phyloP scores from a whole-genome alignment of 2,797 vertebrate genomes.

The Ctenopoma kingsleyae region DNA sequence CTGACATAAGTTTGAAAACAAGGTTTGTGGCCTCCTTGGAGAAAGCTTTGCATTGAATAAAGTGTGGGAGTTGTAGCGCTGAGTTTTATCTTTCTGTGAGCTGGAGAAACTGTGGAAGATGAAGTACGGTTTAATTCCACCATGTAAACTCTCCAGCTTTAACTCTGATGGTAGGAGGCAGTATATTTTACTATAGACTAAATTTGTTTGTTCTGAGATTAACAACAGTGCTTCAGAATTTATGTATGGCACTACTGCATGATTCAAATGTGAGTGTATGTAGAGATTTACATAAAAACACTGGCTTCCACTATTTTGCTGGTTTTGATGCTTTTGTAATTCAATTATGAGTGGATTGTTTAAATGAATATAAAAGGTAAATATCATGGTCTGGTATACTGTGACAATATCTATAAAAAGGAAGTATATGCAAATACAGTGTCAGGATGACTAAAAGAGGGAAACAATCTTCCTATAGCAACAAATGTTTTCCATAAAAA shows the following conservation, averaged over 20 bases:
- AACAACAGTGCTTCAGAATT: slow-evolving; percentile 24
- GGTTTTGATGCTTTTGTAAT: slow-evolving; percentile 37
- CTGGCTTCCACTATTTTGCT: slow-evolving; percentile 17
- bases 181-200: slow-evolving; percentile 24
- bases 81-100: slow-evolving; percentile 53
- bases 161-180: slow-evolving; percentile 18
- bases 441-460: slow-evolving; percentile 11
- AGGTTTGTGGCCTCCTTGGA: slow-evolving; percentile 63
- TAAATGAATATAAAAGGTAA: slow-evolving; percentile 25
- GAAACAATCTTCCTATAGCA: slow-evolving; percentile 4
- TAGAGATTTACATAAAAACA: slow-evolving; percentile 38
- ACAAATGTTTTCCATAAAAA: slow-evolving; percentile 23
- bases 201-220: slow-evolving; percentile 32
- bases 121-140: slow-evolving; percentile 49
- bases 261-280: slow-evolving; percentile 23
- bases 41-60: slow-evolving; percentile 57
- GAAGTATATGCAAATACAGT: not conserved
- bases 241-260: not conserved
- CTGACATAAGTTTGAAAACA: slow-evolving; percentile 74
- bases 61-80: slow-evolving; percentile 65
- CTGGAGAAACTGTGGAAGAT: slow-evolving; percentile 49
- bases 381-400: slow-evolving; percentile 16
- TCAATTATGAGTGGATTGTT: slow-evolving; percentile 44
- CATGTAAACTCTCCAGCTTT: slow-evolving; percentile 49
- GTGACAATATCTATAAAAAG: slow-evolving; percentile 15